A percentile compares a stretch with the other conserved stretches of the same genome.
These are phyloP conservation scores for Platichthys stellatus DNA, from an alignment of 2,113 vertebrate species.

Conservation along the genomic window DNA sequence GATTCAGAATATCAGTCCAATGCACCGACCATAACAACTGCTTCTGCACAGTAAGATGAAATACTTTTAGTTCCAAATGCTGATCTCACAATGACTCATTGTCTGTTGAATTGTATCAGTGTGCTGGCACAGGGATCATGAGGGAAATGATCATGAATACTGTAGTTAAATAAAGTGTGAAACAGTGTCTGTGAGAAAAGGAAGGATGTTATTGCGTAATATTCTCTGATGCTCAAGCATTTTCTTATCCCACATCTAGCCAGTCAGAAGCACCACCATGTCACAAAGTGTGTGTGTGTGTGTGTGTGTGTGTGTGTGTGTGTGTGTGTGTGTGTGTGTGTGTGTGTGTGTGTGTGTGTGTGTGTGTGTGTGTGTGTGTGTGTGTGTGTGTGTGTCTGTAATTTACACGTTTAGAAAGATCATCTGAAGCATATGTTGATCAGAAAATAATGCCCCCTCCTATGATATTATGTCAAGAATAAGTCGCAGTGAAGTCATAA, in stretches of 20 bases:
- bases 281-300: no score
- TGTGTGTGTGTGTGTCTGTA: no score
- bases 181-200: background rate
- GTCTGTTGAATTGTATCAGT: background rate
- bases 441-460: no score
- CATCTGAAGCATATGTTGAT: no score
- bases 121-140: background rate
- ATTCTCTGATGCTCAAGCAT: background rate
- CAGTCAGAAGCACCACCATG: background rate
- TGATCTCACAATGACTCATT: background rate
- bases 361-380: no score
- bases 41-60: background rate
- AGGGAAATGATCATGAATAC: background rate
- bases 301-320: no score
- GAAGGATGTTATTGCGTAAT: constrained; percentile 21
- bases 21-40: background rate
- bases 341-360: no score
- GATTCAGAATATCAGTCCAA: background rate
- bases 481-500: no score
- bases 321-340: no score
- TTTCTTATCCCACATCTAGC: background rate
- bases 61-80: background rate
- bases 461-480: no score
- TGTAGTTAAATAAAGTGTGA: background rate
- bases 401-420: no score